Evolutionary conservation across 2,888 invertebrate genomes (phyloP).

Genomic region (Drosophila diplacantha): DNA sequence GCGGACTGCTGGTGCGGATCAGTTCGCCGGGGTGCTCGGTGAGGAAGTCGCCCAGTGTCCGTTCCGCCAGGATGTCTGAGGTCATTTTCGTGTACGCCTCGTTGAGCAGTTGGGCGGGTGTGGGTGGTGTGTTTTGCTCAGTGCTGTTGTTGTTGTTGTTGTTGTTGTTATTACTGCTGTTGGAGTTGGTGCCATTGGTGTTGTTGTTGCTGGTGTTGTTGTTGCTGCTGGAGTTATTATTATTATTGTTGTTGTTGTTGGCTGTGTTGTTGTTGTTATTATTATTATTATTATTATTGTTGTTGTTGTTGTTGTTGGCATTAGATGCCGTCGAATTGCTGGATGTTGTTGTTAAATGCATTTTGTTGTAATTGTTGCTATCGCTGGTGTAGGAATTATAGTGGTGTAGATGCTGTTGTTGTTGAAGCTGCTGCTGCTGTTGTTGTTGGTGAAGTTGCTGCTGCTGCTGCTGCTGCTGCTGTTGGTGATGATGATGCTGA

Average conservation of each 20-base stretch:
- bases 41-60: conserved; percentile 90
- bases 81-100: conserved; percentile 93
- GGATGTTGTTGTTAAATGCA: conserved; percentile 73
- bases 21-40: conserved; percentile 95
- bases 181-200: conserved; percentile 78
- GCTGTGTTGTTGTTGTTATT: conserved; percentile 63
- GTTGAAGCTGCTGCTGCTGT: conserved; percentile 28
- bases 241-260: conserved; percentile 60
- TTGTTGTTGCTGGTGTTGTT: conserved; percentile 73
- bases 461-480: conserved; percentile 32
- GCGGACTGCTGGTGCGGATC: conserved; percentile 94
- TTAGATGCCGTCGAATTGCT: conserved; percentile 64
- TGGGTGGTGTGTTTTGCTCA: conserved; percentile 84
- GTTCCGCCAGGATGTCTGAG: conserved; percentile 91
- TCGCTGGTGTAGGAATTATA: conserved; percentile 11
- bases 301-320: conserved; percentile 65
- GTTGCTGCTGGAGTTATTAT: conserved; percentile 60
- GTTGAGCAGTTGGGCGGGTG: conserved; percentile 84
- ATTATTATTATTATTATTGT: conserved; percentile 44
- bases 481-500: conserved; percentile 25
- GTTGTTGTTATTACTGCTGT: conserved; percentile 59
- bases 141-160: conserved; percentile 73
- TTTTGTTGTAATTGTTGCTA: conserved; percentile 68
- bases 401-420: conserved; percentile 14
- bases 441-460: conserved; percentile 37